Base-by-base conservation (phyloP, 2,888 invertebrate genomes). In the Laothoe populi region DNA sequence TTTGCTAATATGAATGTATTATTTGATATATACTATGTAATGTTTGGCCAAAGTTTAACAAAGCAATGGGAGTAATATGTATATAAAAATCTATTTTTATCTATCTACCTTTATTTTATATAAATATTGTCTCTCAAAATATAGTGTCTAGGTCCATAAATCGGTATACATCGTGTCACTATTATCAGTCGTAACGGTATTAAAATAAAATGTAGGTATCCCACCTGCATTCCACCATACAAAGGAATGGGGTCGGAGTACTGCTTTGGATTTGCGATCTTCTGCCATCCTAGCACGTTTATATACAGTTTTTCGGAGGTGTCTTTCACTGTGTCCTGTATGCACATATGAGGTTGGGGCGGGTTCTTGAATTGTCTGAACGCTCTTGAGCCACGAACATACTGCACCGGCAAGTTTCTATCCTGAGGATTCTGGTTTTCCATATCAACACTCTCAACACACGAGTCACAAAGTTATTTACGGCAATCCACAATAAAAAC, bases 331-430 rank as follows among this genome's bases (percentile, higher is more conserved):
- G 93, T 93, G 67, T 94, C 95, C 72, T 94, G 94, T 74, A 96
- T 94, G 82, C 96, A 96, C 96, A 96, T 96, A 84, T 96, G 95
- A 11, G 96, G 96, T 70, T 96, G 96, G 1, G 96, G 96, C 58
- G 96, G 96, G 83, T 95, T 95, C 82, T 95, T 95, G 71, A 96
- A 96, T 74, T 95, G 94, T 61, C 95, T 93, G 81, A 94, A 95
- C 66, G 94, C 94, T 76, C 95, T 86, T 31, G 94, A 94, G 63
- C 93, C 93, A 44, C 94, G 90, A 66, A 93, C 93, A 85, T 94
- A 93, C 74, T 94, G 94, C 59, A 94, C 87, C 46, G 94, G 94
- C 60, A 87, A 75, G 75, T 90, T 83, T 72, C 87, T 85, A 65
- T 92, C 92, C 61, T 80, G 88, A 67, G 82, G 73, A 77, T 78